phyloP scores from a whole-genome alignment of 1,140 invertebrate genomes.

The Bombus consobrinus region DNA sequence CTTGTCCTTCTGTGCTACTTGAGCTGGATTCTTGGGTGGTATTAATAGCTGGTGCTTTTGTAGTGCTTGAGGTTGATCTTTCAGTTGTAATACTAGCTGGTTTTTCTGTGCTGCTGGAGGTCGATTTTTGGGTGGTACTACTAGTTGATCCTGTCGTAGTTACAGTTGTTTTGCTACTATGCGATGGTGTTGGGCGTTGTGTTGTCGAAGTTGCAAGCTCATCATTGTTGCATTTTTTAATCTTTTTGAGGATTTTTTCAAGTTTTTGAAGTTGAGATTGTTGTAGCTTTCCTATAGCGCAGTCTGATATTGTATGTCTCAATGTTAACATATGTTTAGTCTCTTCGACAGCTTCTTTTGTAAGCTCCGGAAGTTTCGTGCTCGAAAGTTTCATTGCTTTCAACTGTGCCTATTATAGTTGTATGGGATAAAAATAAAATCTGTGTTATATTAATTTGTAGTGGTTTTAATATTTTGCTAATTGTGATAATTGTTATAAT shows the following conservation, averaged over 20 bases:
- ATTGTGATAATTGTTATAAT: too few relatives aligned
- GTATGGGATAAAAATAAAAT: neutral
- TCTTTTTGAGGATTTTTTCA: too few relatives aligned
- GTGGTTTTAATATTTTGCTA: neutral
- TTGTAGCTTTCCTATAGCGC: accelerated
- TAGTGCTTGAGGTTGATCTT: neutral
- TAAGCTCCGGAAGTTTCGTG: accelerated
- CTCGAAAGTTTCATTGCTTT: accelerated
- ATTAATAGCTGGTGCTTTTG: accelerated
- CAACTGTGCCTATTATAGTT: accelerated
- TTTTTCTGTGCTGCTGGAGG: accelerated
- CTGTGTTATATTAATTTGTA: neutral
- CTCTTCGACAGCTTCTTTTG: accelerated
- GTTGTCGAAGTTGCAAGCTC: too few relatives aligned
- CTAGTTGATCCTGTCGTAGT: too few relatives aligned
- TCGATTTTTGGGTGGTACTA: neutral
- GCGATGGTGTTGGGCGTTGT: too few relatives aligned
- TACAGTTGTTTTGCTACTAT: neutral
- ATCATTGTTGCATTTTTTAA: too few relatives aligned
- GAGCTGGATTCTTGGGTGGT: neutral
- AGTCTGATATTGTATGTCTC: accelerated
- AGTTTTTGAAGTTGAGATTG: accelerated
- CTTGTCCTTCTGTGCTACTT: neutral
- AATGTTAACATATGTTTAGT: too few relatives aligned
- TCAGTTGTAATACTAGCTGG: neutral